These are phyloP conservation scores for Diplodus sargus DNA, from an alignment of 2,797 vertebrate genomes.

Conservation along the genomic window DNA sequence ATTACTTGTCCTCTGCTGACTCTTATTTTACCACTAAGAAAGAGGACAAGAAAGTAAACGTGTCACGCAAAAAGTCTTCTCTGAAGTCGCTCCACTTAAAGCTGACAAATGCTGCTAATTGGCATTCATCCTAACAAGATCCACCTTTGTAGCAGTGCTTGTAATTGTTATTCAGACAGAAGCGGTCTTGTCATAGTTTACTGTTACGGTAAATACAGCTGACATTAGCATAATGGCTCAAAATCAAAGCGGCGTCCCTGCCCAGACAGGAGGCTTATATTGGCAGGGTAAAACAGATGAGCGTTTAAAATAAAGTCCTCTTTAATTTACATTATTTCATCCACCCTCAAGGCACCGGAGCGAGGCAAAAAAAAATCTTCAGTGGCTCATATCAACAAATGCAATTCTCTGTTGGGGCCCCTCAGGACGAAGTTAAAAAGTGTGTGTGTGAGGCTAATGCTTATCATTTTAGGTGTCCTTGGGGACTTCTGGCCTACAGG, in stretches of 20 bases:
- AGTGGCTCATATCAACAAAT: slow-evolving; percentile 52
- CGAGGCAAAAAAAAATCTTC: slow-evolving; percentile 49
- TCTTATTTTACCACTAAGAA: background rate
- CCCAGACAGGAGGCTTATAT: slow-evolving; percentile 58
- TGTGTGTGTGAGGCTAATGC: slow-evolving; percentile 41
- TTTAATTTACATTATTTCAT: slow-evolving; percentile 63
- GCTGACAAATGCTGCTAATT: slow-evolving; percentile 59
- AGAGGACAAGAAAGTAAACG: background rate
- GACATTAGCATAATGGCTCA: slow-evolving; percentile 66
- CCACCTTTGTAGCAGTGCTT: slow-evolving; percentile 41
- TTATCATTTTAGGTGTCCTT: slow-evolving; percentile 58
- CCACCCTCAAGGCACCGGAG: slow-evolving; percentile 44
- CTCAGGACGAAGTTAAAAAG: slow-evolving; percentile 42
- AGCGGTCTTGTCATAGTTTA: slow-evolving; percentile 60
- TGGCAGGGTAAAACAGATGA: slow-evolving; percentile 53
- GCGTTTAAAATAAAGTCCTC: slow-evolving; percentile 66
- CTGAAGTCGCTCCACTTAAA: slow-evolving; percentile 20
- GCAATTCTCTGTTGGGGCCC: slow-evolving; percentile 33
- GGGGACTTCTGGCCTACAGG: slow-evolving; percentile 33
- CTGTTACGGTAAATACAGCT: slow-evolving; percentile 61
- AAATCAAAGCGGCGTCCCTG: slow-evolving; percentile 63
- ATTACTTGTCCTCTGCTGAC: background rate
- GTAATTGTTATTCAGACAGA: slow-evolving; percentile 64
- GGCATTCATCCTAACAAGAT: slow-evolving; percentile 59
- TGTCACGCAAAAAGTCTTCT: no score